phyloP scores from a whole-genome alignment of 2,888 invertebrate species.

The Brachycybe producta region DNA sequence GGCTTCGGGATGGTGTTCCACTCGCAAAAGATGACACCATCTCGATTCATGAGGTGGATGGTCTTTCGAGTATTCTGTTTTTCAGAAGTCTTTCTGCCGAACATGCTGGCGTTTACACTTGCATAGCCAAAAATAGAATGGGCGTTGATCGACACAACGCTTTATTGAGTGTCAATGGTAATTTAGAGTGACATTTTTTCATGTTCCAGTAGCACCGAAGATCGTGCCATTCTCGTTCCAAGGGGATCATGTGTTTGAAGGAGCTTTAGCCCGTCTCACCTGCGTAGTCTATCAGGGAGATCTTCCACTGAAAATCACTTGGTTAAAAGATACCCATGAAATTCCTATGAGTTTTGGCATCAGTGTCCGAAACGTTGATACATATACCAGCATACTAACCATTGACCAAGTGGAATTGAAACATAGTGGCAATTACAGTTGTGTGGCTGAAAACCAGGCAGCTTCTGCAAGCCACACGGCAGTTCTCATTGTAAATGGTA shows the following conservation, averaged over 20 bases:
- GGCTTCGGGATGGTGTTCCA: conserved; percentile 58
- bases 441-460: conserved; percentile 17
- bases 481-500: conserved; percentile 16
- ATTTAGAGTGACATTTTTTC: too few relatives aligned
- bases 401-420: conserved; percentile 22
- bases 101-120: too few relatives aligned
- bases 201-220: conserved; percentile 17
- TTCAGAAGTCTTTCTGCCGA: neutral
- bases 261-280: conserved; percentile 14
- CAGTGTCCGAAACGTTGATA: conserved; percentile 12
- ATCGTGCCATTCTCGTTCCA: conserved; percentile 16
- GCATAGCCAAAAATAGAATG: too few relatives aligned
- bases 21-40: conserved; percentile 17
- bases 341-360: conserved; percentile 7
- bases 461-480: conserved; percentile 14
- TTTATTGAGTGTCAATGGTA: too few relatives aligned
- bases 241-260: conserved; percentile 14
- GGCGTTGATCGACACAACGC: too few relatives aligned
- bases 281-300: conserved; percentile 18
- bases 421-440: conserved; percentile 20
- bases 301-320: conserved; percentile 12
- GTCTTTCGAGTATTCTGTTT: conserved; percentile 61
- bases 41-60: conserved; percentile 38
- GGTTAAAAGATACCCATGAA: conserved; percentile 15
- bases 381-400: conserved; percentile 21